Base-by-base conservation (phyloP, 53 echinoderm and acorn worm genomes). In the Hippasteria phrygiana region DNA sequence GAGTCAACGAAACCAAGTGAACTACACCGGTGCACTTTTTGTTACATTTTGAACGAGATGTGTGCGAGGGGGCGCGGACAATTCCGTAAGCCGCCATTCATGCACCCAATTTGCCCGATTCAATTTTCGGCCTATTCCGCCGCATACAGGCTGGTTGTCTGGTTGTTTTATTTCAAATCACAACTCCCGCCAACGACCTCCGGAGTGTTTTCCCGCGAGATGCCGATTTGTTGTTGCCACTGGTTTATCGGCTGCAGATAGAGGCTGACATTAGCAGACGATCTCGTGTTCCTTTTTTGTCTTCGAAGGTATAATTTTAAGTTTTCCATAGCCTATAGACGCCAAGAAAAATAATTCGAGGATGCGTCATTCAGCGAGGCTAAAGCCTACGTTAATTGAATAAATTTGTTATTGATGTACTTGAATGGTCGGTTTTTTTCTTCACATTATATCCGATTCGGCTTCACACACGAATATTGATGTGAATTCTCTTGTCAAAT, bases 81-180 rank as follows among this genome's bases (percentile, higher is more conserved):
- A 82, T 82, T 18, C 43, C 33, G 11, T 82, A 78, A 78, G 32
- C 59, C 29, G n/a, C 82, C 5, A 28, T 82, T 65, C 66, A 48
- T 46, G 82, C 82, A 45, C 64, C 82, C 42, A 65, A 82, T 82
- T 82, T 82, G 66, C 43, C 65, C 42, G 82, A 82, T 82, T 82
- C 82, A 63, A 65, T 65, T 82, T 65, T 64, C 64, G 29, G 29
- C 32, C 29, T 41, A 82, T 82, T 62, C 29, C 27, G 17, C 45
- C 82, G 64, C 26, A 18, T 65, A 27, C 22, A 35, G 4, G 12
- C 4, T 47, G 42, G 65, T 41, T 82, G 26, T 33, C 45, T 18
- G 26, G 32, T 65, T 43, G 42, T 82, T 82, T 82, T 27, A 65
- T 63, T 82, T 36, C 43, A 65, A 43, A 82, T 82, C 82, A 63